A percentile compares a stretch with the other conserved stretches of the same genome.
phyloP scores from a whole-genome alignment of 2,113 vertebrate species.

The Parus major region DNA sequence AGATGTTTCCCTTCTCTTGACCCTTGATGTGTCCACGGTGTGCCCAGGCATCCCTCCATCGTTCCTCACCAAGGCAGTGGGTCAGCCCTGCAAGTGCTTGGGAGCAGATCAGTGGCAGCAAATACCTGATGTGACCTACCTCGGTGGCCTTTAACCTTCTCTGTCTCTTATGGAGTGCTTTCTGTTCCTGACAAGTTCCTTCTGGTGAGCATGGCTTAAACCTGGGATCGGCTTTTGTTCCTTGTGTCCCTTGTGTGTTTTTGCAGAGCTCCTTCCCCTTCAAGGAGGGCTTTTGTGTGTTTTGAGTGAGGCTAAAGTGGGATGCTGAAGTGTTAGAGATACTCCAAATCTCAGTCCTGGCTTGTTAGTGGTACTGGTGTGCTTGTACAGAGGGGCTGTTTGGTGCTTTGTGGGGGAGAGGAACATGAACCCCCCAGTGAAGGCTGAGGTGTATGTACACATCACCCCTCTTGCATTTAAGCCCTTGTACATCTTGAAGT shows the following conservation, averaged over 20 bases:
- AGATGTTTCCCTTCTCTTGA: neutral
- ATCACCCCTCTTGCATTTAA: fast-evolving
- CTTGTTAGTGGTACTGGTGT: neutral
- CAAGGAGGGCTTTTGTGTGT: neutral
- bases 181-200: neutral
- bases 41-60: neutral
- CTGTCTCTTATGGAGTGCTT: neutral
- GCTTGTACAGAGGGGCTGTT: neutral
- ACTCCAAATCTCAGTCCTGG: neutral
- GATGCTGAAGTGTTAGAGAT: neutral
- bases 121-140: neutral
- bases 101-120: neutral
- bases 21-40: neutral
- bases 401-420: neutral
- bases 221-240: neutral
- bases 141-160: neutral
- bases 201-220: neutral
- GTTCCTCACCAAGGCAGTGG: neutral
- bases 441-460: neutral
- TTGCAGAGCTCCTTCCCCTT: neutral
- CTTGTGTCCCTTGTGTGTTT: neutral
- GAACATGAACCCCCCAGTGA: fast-evolving
- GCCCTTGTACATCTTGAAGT: neutral
- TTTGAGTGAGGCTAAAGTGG: neutral
- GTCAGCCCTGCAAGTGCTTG: neutral